Evolutionary conservation across 2,888 invertebrate genomes (phyloP).

Genomic region (Oxyscelio sp.): DNA sequence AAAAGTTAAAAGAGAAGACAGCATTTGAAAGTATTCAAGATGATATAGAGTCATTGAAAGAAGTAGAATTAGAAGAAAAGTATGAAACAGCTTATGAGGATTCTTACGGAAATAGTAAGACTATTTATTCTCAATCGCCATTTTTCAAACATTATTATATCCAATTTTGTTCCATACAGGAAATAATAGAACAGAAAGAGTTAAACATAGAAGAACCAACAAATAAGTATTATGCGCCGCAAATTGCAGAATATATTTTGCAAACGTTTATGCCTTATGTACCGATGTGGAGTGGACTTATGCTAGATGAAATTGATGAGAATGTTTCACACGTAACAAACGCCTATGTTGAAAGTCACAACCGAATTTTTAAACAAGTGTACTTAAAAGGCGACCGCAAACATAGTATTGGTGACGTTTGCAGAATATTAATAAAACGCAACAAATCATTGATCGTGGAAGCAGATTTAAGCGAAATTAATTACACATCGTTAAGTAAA

Average conservation of each 20-base stretch:
- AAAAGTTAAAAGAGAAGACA: conserved; percentile 17
- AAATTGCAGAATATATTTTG: conserved; percentile 62
- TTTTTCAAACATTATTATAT: conserved; percentile 42
- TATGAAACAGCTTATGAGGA: conserved; percentile 5
- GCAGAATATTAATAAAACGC: too few species aligned
- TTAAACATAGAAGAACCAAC: neutral
- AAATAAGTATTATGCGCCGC: conserved; percentile 57
- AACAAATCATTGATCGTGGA: too few species aligned
- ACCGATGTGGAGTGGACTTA: conserved; percentile 59
- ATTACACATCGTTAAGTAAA: too few species aligned
- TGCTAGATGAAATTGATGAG: conserved; percentile 57
- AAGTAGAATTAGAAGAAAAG: conserved; percentile 1
- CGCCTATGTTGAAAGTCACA: too few species aligned
- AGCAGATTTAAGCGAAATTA: too few species aligned
- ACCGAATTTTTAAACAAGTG: too few species aligned
- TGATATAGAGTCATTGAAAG: conserved; percentile 8
- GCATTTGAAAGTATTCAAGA: conserved; percentile 10
- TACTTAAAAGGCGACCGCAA: too few species aligned
- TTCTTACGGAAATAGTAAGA: conserved; percentile 4
- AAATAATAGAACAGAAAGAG: neutral
- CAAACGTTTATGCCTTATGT: conserved; percentile 63
- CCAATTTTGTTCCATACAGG: neutral
- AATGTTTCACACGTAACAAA: conserved; percentile 65
- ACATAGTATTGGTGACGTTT: too few species aligned
- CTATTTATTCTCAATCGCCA: conserved; percentile 50